Conservation (phyloP, 2,888 invertebrate genomes). For the Caenorhabditis panamensis region DNA sequence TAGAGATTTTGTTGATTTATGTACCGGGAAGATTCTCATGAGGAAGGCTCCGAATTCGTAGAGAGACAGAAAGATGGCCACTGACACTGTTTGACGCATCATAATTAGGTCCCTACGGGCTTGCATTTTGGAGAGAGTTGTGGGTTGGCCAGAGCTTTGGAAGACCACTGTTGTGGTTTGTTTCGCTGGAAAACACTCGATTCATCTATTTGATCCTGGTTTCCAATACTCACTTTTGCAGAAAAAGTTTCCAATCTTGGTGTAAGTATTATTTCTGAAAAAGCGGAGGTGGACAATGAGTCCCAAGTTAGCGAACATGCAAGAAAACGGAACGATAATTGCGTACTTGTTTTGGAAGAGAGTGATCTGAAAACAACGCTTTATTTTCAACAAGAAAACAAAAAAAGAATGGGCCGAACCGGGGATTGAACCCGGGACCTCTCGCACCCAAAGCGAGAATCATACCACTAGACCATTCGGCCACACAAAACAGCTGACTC, state of each 20-base stretch:
- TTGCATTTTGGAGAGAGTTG: conserved; percentile 17
- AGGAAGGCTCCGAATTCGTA: conserved; percentile 33
- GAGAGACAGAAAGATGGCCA: conserved; percentile 21
- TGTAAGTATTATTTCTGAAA: background rate
- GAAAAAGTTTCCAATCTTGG: background rate
- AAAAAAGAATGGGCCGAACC: conserved; percentile 67
- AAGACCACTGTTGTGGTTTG: background rate
- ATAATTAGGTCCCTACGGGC: conserved; percentile 21
- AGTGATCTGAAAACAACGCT: conserved; percentile 14
- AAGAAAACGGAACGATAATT: background rate
- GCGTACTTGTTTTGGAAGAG: conserved; percentile 25
- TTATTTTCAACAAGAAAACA: background rate
- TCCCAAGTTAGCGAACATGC: conserved; percentile 10
- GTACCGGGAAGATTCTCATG: conserved; percentile 34
- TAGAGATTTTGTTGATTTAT: background rate
- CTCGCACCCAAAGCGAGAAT: conserved; percentile 82
- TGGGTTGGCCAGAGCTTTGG: background rate
- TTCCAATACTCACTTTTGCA: background rate
- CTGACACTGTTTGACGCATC: conserved; percentile 25
- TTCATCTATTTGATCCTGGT: background rate
- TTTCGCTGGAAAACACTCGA: background rate
- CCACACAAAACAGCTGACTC: conserved; percentile 4
- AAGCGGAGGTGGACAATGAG: conserved; percentile 22
- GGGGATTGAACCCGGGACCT: conserved; percentile 81
- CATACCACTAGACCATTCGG: conserved; percentile 81